Evolutionary conservation across 2,888 invertebrate species (phyloP), one percentile per base, ranked within the genome.

Genomic region (Thereva unica): DNA sequence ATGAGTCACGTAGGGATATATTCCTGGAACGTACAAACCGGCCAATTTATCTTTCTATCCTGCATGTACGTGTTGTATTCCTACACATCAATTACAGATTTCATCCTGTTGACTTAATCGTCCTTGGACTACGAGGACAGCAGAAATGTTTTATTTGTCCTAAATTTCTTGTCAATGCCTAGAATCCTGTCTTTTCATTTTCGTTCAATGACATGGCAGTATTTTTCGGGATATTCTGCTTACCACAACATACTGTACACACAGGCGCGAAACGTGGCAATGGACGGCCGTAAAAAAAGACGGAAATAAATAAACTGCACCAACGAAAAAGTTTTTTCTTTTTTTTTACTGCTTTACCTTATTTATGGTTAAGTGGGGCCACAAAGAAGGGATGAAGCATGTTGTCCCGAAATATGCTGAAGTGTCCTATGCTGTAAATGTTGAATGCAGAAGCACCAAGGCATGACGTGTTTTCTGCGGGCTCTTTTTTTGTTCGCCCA

Each of bases 1-100:
- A 68, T 68, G 68, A 68, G 65, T 68, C 68, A 68, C 68, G 68
- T 68, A 66, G 65, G 61, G 65, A 61, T 61, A 66, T 68, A 59
- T 61, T 59, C 61, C 54, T 52, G 61, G 53, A 64, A 68, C 53
- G 54, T 57, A 68, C 49, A 65, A 68, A 68, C 65, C 64, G 59
- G 50, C 64, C 64, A 68, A 68, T 68, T 68, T 68, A 68, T 68
- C 59, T 68, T 55, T 42, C 61, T 61, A 49, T 61, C 50, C 50
- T 50, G 50, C 61, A 50, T 61, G 61, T 61, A 61, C 61, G 61
- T 61, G 61, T 61, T 61, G 49, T 61, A 61, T 61, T 61, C 61
- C 50, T 50, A 61, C 61, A 61, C 61, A 61, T 61, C 61, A 61
- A 61, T 61, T 61, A 61, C 61, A 61, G 49, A 61, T 61, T 61